Evolutionary conservation across 2,113 vertebrate species (phyloP), one percentile per base, ranked within the genome.

Genomic region (Propithecus coquereli): DNA sequence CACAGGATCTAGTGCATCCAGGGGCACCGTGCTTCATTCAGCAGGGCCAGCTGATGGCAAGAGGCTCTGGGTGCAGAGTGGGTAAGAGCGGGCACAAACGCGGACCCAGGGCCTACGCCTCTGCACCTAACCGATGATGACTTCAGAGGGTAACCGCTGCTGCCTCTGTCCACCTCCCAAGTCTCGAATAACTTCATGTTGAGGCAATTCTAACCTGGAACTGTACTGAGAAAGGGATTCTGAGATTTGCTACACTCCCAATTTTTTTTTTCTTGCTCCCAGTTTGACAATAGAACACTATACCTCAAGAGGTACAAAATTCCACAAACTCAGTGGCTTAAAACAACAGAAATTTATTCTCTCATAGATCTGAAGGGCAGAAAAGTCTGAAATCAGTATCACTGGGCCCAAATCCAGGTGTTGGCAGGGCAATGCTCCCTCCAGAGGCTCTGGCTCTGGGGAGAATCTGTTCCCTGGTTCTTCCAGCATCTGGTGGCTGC

Each of bases 1-100:
- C 4, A 10, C 4, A 9, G 34, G 17, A 9, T 65, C 27, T 13
- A 10, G 4, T 1, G 1, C 30, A 32, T n/a, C 18, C n/a, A 22
- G n/a, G 37, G 40, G 71, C 27, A 4, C 20, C 45, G n/a, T 23
- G 8, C 0, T 7, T 47, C 45, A 0, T 40, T 22, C 34, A 88
- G 14, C 14, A 80, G 43, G n/a, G 18, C 23, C 34, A 12, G 45
- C 2, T 17, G 54, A 45, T 54, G 40, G 37, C 59, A 43, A n/a
- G 32, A 87, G 22, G 45, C 22, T 37, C 23, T n/a, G 17, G 12
- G 30, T 70, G 4, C 34, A 45, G 54, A 81, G 32, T 11, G 2
- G 10, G 6, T n/a, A 30, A 25, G n/a, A 87, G 18, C 12, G 6
- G 80, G n/a, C 9, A 30, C 50, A 45, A 12, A 70, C 10, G 45